These are phyloP conservation scores for Stegodyphus mimosarum DNA, from an alignment of 1,140 invertebrate genomes.

Conservation along the genomic window DNA sequence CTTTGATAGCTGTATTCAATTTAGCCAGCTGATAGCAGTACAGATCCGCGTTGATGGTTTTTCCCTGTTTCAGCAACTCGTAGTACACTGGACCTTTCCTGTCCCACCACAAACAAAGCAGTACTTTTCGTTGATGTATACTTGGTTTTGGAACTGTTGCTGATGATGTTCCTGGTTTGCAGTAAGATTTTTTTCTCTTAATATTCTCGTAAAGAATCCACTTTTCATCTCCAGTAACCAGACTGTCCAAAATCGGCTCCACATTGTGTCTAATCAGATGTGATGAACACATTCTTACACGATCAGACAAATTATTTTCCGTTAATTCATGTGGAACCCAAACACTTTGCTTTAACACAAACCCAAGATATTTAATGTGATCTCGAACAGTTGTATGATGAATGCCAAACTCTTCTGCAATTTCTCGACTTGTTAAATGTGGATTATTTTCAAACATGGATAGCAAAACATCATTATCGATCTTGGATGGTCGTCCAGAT, in stretches of 20 bases:
- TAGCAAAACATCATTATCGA: no score
- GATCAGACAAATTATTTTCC: background rate
- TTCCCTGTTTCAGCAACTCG: constrained; percentile 22
- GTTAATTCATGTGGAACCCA: constrained; percentile 35
- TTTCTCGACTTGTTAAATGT: no score
- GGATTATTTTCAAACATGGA: no score
- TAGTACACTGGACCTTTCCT: background rate
- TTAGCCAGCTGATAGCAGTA: constrained; percentile 45
- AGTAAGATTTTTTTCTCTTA: background rate
- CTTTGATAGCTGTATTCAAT: constrained; percentile 43
- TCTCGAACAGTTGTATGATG: background rate
- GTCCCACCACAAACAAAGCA: background rate
- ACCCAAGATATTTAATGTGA: constrained; percentile 34
- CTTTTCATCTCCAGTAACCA: background rate
- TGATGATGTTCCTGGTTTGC: background rate
- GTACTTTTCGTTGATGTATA: background rate
- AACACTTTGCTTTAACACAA: constrained; percentile 43
- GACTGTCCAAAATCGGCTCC: background rate
- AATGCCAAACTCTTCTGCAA: no score
- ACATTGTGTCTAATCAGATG: no score
- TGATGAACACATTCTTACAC: no score
- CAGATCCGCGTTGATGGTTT: constrained; percentile 28
- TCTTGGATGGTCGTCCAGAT: no score
- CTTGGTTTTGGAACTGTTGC: constrained; percentile 2
- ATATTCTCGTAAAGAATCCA: constrained; percentile 1